A percentile compares a stretch with the other conserved stretches of the same genome.
phyloP scores from a whole-genome alignment of 2,888 invertebrate species.

The Ischnura elegans region DNA sequence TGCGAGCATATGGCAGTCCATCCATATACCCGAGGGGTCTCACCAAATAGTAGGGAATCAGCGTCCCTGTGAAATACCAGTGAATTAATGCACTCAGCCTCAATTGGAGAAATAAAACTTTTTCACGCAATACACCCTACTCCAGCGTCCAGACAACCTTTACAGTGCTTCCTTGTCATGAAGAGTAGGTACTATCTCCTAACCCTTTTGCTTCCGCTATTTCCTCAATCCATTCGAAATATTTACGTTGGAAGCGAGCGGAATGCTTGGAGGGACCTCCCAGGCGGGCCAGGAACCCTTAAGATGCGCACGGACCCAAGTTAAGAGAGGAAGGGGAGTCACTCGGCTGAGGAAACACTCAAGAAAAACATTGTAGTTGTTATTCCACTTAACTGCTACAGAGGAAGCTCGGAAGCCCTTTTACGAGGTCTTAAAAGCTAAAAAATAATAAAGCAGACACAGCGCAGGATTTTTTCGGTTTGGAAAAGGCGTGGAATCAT shows the following conservation, averaged over 20 bases:
- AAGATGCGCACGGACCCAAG: slow-evolving; percentile 9
- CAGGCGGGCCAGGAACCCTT: background rate
- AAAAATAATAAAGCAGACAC: background rate
- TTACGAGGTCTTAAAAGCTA: background rate
- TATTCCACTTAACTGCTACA: slow-evolving; percentile 40
- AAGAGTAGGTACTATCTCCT: background rate
- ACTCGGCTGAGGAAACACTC: slow-evolving; percentile 1
- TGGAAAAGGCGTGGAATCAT: background rate
- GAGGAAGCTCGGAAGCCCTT: slow-evolving; percentile 7
- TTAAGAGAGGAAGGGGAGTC: background rate
- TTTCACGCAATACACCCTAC: no score
- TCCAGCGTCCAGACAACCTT: no score
- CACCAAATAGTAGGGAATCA: no score
- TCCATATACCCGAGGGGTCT: no score
- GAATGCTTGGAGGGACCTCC: slow-evolving; percentile 36
- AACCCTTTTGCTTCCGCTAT: background rate
- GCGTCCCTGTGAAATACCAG: no score
- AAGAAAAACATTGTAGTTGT: slow-evolving; percentile 39
- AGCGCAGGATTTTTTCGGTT: background rate
- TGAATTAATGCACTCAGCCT: no score
- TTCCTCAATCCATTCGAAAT: slow-evolving; percentile 5
- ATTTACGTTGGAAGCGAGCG: slow-evolving; percentile 51
- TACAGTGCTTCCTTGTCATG: background rate
- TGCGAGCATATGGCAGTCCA: no score
- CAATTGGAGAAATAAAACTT: no score